phyloP scores from a whole-genome alignment of 2,797 vertebrate species.

The Oryzias dopingdopingensis region DNA sequence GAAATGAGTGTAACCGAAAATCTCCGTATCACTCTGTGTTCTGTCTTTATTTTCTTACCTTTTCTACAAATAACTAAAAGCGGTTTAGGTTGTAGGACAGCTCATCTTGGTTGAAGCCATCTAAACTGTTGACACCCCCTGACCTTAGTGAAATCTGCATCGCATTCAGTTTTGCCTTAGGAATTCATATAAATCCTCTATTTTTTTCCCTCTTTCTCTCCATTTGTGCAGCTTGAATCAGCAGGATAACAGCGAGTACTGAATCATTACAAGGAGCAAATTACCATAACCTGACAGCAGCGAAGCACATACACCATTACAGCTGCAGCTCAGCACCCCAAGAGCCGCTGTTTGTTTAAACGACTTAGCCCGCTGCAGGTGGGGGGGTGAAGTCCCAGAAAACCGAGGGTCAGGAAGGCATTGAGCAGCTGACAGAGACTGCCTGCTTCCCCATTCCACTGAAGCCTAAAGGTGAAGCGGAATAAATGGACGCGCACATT shows the following conservation, averaged over 20 bases:
- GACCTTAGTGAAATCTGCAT: constrained; percentile 42
- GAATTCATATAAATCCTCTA: constrained; percentile 51
- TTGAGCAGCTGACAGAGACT: constrained; percentile 45
- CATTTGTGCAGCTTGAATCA: constrained; percentile 42
- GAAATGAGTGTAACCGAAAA: too few species aligned
- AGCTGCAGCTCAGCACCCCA: constrained; percentile 23
- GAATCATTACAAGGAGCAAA: constrained; percentile 62
- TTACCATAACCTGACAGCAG: constrained; percentile 62
- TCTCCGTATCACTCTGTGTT: too few species aligned
- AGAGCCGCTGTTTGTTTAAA: not conserved
- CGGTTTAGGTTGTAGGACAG: constrained; percentile 3
- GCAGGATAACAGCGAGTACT: constrained; percentile 38
- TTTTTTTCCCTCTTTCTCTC: constrained; percentile 17
- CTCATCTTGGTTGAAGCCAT: not conserved
- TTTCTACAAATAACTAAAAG: constrained; percentile 8
- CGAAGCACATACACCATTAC: constrained; percentile 53
- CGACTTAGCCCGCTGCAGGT: constrained; percentile 14
- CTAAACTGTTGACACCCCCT: constrained; percentile 9
- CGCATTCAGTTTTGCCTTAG: constrained; percentile 48
- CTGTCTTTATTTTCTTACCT: too few species aligned
- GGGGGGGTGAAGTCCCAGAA: constrained; percentile 46
- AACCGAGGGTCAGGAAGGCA: constrained; percentile 29
- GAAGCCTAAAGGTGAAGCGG: constrained; percentile 57
- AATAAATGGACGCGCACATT: constrained; percentile 35
- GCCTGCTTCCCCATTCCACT: constrained; percentile 17